A percentile compares a stretch with the other conserved stretches of the same genome.
phyloP scores from a whole-genome alignment of 2,113 vertebrate genomes.

The Percopsis transmontana region DNA sequence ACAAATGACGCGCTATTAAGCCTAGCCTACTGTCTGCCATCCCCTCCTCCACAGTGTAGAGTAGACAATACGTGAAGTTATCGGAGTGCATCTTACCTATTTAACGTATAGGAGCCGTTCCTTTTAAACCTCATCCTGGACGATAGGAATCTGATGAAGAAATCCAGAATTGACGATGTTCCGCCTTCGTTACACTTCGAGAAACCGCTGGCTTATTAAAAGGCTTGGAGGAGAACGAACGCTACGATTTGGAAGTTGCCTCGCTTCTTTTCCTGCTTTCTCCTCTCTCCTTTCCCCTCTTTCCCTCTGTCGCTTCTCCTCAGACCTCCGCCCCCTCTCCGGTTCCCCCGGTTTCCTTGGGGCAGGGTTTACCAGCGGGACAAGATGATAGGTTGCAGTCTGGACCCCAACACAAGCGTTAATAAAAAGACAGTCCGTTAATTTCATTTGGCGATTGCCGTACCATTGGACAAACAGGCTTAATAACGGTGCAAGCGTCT shows the following conservation, averaged over 20 bases:
- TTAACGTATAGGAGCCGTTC: conserved; percentile 75
- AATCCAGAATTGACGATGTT: conserved; percentile 72
- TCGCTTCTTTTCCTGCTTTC: conserved; percentile 34
- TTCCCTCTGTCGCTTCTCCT: conserved; percentile 34
- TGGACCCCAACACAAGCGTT: conserved; percentile 11
- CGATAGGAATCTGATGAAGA: conserved; percentile 74
- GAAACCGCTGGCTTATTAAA: conserved; percentile 3
- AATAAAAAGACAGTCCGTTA: not conserved
- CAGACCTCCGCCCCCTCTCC: conserved; percentile 22
- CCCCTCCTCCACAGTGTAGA: not conserved
- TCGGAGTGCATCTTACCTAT: conserved; percentile 61
- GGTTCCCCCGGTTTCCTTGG: conserved; percentile 45
- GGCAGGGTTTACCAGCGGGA: conserved; percentile 53
- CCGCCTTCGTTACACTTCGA: conserved; percentile 33
- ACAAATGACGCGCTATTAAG: not conserved
- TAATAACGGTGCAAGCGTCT: conserved; percentile 20
- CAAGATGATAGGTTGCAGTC: not conserved
- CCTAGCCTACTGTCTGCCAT: not conserved
- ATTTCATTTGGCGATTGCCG: not conserved
- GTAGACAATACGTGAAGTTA: conserved; percentile 14
- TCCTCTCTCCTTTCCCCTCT: conserved; percentile 14
- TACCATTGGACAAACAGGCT: not conserved
- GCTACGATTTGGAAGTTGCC: conserved; percentile 28
- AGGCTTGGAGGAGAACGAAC: conserved; percentile 40
- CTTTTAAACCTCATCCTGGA: conserved; percentile 77